Percentiles rank a stretch among this genome's conserved stretches.
Conservation (phyloP, 2,797 vertebrate species). For the Brachyrhaphis roseni region DNA sequence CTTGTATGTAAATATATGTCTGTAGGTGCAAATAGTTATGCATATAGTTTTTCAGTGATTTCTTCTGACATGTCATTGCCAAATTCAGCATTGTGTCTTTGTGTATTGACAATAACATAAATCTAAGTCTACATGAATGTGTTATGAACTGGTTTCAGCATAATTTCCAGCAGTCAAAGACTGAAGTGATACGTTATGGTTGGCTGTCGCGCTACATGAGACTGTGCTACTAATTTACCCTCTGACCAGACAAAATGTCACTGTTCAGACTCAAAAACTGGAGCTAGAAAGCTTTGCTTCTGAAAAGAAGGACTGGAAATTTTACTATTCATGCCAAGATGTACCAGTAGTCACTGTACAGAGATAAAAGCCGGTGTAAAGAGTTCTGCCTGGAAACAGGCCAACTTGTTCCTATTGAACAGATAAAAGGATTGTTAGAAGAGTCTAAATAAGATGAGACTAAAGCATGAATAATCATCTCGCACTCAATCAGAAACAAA, state of each 20-base stretch:
- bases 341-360: not conserved
- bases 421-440: not conserved
- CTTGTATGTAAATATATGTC: too few species aligned
- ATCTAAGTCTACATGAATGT: not conserved
- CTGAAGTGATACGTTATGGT: not conserved
- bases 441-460: not conserved
- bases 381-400: not conserved
- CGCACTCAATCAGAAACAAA: not conserved
- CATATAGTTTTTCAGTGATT: too few species aligned
- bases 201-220: not conserved
- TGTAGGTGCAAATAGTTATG: too few species aligned
- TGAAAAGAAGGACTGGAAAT: not conserved
- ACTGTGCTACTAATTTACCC: not conserved
- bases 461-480: slow-evolving; percentile 5
- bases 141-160: not conserved
- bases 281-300: not conserved
- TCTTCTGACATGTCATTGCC: too few species aligned
- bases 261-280: not conserved
- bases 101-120: too few species aligned
- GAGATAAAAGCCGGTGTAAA: not conserved
- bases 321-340: too few species aligned
- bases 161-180: not conserved
- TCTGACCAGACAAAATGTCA: not conserved
- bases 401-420: not conserved
- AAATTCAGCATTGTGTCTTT: too few species aligned